A percentile compares a stretch with the other conserved stretches of the same genome.
Evolutionary conservation across 2,888 invertebrate genomes (phyloP).

Genomic region (Ophion costatus): DNA sequence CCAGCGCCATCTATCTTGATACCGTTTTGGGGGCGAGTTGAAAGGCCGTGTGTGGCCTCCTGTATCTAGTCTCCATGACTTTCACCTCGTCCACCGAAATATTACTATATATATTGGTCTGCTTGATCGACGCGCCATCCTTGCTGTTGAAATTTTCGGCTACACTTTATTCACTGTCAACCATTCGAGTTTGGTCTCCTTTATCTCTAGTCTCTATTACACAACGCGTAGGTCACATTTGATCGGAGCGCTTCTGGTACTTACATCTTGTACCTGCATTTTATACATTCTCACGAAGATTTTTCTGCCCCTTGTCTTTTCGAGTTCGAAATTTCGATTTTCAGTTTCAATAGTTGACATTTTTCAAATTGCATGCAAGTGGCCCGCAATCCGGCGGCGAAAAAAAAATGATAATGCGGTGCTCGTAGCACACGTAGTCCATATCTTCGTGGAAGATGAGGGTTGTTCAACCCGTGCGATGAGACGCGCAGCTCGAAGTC

Average conservation of each 20-base stretch:
- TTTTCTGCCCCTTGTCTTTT: neutral
- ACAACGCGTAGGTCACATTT: too few relatives aligned
- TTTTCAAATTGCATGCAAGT: neutral
- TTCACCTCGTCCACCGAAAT: too few relatives aligned
- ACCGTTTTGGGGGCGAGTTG: too few relatives aligned
- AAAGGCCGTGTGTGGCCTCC: too few relatives aligned
- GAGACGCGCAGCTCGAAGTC: conserved; percentile 48
- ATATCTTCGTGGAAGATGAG: conserved; percentile 56
- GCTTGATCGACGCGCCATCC: too few relatives aligned
- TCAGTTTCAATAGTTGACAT: neutral
- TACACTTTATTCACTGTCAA: too few relatives aligned
- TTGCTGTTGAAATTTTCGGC: too few relatives aligned
- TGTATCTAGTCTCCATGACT: too few relatives aligned
- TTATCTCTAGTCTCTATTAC: too few relatives aligned
- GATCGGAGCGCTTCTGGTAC: neutral
- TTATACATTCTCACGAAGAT: neutral
- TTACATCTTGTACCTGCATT: neutral
- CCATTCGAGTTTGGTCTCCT: too few relatives aligned
- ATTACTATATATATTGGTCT: too few relatives aligned
- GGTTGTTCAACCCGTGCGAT: conserved; percentile 69
- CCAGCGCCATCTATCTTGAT: too few relatives aligned
- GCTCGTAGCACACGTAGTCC: conserved; percentile 8
- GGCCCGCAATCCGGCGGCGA: neutral
- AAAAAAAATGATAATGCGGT: neutral
- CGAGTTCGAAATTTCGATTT: neutral